Evolutionary conservation across 2,888 invertebrate genomes (phyloP).

Genomic region (Drosophila kokeensis): DNA sequence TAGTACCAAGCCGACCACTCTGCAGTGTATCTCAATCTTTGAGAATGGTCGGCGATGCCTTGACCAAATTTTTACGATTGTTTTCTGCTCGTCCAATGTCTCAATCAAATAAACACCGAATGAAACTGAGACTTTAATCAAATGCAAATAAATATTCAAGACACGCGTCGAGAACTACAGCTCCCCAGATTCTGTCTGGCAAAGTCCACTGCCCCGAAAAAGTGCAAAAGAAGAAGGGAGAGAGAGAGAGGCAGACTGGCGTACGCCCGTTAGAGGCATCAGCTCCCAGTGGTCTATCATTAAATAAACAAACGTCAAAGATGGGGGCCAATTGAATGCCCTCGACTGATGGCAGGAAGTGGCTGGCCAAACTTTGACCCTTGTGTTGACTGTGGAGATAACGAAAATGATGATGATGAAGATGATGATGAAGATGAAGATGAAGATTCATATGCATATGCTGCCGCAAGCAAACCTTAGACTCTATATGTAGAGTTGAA

Average conservation of each 20-base stretch:
- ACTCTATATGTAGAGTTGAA: neutral
- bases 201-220: neutral
- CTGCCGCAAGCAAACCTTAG: conserved; percentile 17
- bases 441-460: conserved; percentile 14
- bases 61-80: neutral
- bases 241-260: neutral
- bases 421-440: conserved; percentile 24
- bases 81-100: neutral
- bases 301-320: conserved; percentile 45
- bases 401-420: conserved; percentile 15
- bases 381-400: conserved; percentile 1
- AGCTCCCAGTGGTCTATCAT: conserved; percentile 44
- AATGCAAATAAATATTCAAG: conserved; percentile 68
- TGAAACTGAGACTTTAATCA: conserved; percentile 49
- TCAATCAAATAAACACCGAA: conserved; percentile 34
- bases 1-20: neutral
- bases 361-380: conserved; percentile 23
- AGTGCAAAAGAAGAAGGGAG: neutral
- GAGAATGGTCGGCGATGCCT: neutral
- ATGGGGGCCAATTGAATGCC: conserved; percentile 20
- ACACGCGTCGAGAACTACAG: conserved; percentile 51
- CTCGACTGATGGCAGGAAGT: conserved; percentile 10
- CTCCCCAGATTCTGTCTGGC: neutral
- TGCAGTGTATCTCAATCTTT: neutral
- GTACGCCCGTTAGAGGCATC: conserved; percentile 25